Base-by-base conservation (phyloP, 2,113 vertebrate species). In the Coturnix japonica region DNA sequence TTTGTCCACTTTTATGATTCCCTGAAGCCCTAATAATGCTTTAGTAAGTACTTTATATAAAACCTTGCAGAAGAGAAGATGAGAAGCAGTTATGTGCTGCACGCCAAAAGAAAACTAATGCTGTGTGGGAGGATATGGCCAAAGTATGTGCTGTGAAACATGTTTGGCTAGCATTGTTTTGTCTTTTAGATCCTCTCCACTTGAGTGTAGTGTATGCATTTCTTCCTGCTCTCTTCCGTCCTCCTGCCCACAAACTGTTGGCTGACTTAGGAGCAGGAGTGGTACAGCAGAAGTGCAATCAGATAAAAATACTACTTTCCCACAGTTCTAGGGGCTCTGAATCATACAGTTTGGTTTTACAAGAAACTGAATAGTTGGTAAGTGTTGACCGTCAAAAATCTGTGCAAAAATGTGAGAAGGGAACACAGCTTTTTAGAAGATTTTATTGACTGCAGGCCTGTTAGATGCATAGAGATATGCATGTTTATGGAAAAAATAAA, bases 111-210 rank as follows among this genome's bases (percentile, higher is more conserved):
- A 87, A 90, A 91, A 61, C 44, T 91, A 70, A 83, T 72, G 66
- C 70, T 91, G 76, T 72, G 92, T 94, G 88, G 93, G 95, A 88
- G 83, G 92, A 88, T 75, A 88, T 16, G 66, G 85, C 69, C 91
- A 7, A 93, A 94, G 53, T 67, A 93, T 95, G 86, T 69, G 57
- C 93, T 94, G 79, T 0, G 0, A 73, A 94, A 84, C 80, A 91
- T 67, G 93, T 90, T 86, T 93, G 83, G 83, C 61, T 90, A 67
- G 69, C 26, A 11, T 75, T 90, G 73, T 93, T 95, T 90, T 90
- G 70, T 90, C 88, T 94, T 74, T 83, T 77, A 75, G 61, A 94
- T 84, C 80, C 61, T 87, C 70, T 90, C 49, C 18, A 18, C 66
- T 91, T 87, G 39, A 93, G 70, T 6, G 3, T 51, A 75, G 20